Evolutionary conservation across 2,888 invertebrate species (phyloP), one percentile per base, ranked within the genome.

Genomic region (Caenorhabditis zanzibari): DNA sequence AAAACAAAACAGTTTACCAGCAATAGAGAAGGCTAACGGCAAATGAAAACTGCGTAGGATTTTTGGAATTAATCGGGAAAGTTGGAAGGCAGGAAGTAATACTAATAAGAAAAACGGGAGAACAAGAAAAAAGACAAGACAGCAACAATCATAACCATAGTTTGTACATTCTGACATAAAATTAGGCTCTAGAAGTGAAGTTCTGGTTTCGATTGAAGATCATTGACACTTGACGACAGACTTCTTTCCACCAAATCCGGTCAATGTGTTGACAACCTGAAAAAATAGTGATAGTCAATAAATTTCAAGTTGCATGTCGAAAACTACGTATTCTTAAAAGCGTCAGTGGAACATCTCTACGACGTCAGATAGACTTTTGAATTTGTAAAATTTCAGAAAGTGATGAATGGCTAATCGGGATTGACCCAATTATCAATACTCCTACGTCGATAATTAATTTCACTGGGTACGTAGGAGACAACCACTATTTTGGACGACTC

Each of bases 211-310:
- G 22, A n/a, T 10, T 16, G 47, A 63, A 49, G 63, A 63, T 71
- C 63, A 77, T 49, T 77, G 69, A 35, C 54, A 71, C 49, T 77
- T 77, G 32, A 77, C 71, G 2, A 77, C 77, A 3, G 77, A 77
- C 71, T 71, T 77, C 44, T 22, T 54, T 38, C 64, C 56, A n/a
- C 71, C 72, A 26, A 72, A 58, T 41, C 79, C 79, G 47, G 79
- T 80, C 12, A 80, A 22, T 12, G 63, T 72, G 56, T 72, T 80
- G 44, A 80, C 19, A 41, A 72, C 64, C 79, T 80, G 79, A 64
- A 80, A 80, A 49, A 54, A 52, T 14, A 22, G 24, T 52, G 26
- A 41, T 47, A n/a, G 54, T 64, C 28, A 19, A 41, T 44, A 74
- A 63, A 52, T 74, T 61, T 26, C 26, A 26, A 19, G 44, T 64